These are phyloP conservation scores for Microctonus hyperodae DNA, from an alignment of 2,888 invertebrate species.

Conservation along the genomic window DNA sequence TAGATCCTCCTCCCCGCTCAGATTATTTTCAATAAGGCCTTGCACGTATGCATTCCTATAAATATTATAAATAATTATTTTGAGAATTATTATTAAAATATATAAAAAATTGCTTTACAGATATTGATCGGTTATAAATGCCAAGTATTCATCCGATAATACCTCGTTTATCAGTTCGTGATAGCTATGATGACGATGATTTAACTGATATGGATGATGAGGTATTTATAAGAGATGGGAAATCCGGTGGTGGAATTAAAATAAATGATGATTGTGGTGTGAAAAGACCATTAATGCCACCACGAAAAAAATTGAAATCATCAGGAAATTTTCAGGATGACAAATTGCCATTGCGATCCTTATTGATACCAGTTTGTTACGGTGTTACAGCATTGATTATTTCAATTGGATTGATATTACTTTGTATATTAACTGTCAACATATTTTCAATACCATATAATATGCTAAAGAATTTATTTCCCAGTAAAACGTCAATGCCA, in stretches of 20 bases:
- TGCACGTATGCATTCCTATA: too few species aligned
- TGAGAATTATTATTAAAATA: background rate
- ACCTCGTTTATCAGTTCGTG: conserved; percentile 70
- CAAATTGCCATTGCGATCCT: conserved; percentile 66
- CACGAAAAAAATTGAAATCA: conserved; percentile 69
- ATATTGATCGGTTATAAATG: background rate
- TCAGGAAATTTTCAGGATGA: conserved; percentile 65
- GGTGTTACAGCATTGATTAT: conserved; percentile 69
- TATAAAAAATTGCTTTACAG: background rate
- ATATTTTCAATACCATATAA: conserved; percentile 72
- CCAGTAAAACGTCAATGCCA: conserved; percentile 40
- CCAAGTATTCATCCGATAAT: conserved; percentile 64
- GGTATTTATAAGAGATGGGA: conserved; percentile 78
- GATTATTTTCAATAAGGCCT: background rate
- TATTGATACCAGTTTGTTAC: conserved; percentile 74
- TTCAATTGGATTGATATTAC: conserved; percentile 68
- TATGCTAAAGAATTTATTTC: conserved; percentile 69
- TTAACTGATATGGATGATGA: conserved; percentile 80
- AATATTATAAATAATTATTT: background rate
- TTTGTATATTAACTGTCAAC: conserved; percentile 71
- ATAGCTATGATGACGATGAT: conserved; percentile 76
- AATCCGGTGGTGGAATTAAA: conserved; percentile 70
- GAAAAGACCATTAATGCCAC: conserved; percentile 78
- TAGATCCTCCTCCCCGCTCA: background rate
- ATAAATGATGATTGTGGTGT: conserved; percentile 75